These are phyloP conservation scores for Malacosoma neustria DNA, from an alignment of 2,888 invertebrate genomes.

Conservation along the genomic window DNA sequence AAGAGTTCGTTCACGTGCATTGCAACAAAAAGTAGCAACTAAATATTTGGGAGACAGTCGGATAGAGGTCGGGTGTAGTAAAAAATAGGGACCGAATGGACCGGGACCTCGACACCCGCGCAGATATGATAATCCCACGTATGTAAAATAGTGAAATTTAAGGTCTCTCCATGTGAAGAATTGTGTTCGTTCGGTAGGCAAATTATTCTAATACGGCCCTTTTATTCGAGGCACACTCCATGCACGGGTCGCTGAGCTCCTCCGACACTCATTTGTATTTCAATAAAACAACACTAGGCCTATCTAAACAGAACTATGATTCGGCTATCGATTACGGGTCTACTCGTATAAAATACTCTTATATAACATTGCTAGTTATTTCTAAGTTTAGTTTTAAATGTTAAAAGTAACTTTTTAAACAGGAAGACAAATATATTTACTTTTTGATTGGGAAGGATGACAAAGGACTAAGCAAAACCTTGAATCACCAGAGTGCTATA, in stretches of 20 bases:
- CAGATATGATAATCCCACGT: slow-evolving; percentile 73
- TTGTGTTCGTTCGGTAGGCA: slow-evolving; percentile 63
- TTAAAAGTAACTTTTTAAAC: too few species aligned
- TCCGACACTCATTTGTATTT: slow-evolving; percentile 68
- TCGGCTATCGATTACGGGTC: slow-evolving; percentile 29
- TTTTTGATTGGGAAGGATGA: too few species aligned
- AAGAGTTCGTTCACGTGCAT: slow-evolving; percentile 65
- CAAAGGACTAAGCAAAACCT: too few species aligned
- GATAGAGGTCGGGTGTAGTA: slow-evolving; percentile 68
- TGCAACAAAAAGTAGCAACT: slow-evolving; percentile 72
- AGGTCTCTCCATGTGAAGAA: slow-evolving; percentile 74
- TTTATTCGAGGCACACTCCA: slow-evolving; percentile 69
- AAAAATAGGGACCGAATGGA: slow-evolving; percentile 52
- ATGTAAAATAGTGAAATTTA: slow-evolving; percentile 75
- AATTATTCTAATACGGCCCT: slow-evolving; percentile 73
- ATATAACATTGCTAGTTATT: slow-evolving; percentile 38
- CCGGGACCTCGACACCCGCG: slow-evolving; percentile 51
- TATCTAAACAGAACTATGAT: slow-evolving; percentile 64
- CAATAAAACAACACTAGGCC: slow-evolving; percentile 69
- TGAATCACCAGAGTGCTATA: too few species aligned
- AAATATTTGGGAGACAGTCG: slow-evolving; percentile 68
- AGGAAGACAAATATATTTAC: too few species aligned
- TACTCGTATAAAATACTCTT: slow-evolving; percentile 9
- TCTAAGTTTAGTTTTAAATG: too few species aligned
- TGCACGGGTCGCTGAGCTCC: slow-evolving; percentile 45